A percentile compares a stretch with the other conserved stretches of the same genome.
These are phyloP conservation scores for Palythoa grandis DNA, from an alignment of 92 coral and sea anemone genomes.

Conservation along the genomic window DNA sequence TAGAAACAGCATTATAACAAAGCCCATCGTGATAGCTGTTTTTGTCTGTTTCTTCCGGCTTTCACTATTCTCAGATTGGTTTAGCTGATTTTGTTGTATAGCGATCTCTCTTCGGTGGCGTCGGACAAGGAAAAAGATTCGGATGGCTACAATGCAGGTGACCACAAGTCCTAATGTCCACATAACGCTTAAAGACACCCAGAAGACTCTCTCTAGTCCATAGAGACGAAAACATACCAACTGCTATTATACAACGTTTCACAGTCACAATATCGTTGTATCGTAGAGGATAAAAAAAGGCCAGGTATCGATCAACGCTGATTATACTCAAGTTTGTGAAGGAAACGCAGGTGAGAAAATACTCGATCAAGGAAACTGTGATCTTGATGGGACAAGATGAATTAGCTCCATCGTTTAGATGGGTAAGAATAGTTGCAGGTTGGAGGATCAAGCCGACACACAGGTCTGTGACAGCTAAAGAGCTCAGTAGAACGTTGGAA, in stretches of 20 bases:
- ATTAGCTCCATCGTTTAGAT: background rate
- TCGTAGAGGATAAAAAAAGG: constrained; percentile 11
- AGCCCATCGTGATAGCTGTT: constrained; percentile 3
- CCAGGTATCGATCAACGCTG: constrained; percentile 1
- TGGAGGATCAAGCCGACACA: constrained; percentile 17
- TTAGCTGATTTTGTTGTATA: background rate
- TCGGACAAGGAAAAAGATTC: constrained; percentile 7
- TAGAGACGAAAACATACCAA: constrained; percentile 23
- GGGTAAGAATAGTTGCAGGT: constrained; percentile 5
- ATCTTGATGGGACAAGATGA: constrained; percentile 5
- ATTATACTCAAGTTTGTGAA: constrained; percentile 22
- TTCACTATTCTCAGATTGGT: background rate
- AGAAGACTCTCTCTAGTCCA: constrained; percentile 23
- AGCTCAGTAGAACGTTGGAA: constrained; percentile 19
- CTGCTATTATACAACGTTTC: background rate
- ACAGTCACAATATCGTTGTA: constrained; percentile 3
- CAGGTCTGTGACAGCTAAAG: constrained; percentile 19
- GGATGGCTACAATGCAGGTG: background rate
- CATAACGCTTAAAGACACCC: background rate
- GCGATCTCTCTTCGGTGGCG: constrained; percentile 7
- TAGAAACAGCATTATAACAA: background rate
- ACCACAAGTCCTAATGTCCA: background rate
- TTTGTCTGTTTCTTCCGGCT: background rate
- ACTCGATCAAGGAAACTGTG: constrained; percentile 14
- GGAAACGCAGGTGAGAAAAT: constrained; percentile 29